These are phyloP conservation scores for Platorchestia sp. DNA, from an alignment of 1,140 invertebrate species.

Conservation along the genomic window DNA sequence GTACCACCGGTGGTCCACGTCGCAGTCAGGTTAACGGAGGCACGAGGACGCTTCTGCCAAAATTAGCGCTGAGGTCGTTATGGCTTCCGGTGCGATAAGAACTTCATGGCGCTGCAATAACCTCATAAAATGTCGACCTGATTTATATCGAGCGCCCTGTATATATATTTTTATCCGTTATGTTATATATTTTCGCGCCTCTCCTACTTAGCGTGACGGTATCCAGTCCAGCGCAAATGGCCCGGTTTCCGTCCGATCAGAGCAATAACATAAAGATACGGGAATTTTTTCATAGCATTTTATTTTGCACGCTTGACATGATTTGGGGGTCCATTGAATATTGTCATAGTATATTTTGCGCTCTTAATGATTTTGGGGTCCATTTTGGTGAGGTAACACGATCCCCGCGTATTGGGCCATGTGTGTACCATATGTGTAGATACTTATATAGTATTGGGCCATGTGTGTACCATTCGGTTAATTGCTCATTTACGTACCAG, in stretches of 20 bases:
- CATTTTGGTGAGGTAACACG: no score
- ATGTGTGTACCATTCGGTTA: no score
- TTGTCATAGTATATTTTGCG: no score
- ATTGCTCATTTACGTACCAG: no score
- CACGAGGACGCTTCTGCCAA: neutral
- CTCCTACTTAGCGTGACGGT: neutral
- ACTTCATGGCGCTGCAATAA: neutral
- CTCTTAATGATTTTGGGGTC: no score
- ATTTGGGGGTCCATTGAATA: no score
- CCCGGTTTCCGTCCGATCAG: neutral
- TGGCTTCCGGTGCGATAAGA: neutral
- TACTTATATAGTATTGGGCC: no score
- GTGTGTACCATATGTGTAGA: no score
- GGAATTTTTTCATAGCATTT: neutral
- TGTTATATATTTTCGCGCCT: neutral
- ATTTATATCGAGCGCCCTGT: neutral
- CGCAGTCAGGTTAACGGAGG: no score
- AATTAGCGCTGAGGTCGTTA: neutral
- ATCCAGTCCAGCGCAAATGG: neutral
- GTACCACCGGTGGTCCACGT: no score
- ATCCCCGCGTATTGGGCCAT: no score
- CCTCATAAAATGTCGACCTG: neutral
- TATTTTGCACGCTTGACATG: neutral
- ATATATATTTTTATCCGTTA: no score
- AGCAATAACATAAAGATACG: neutral